These are phyloP conservation scores for Drosophila lutescens DNA, from an alignment of 2,888 invertebrate species.

Conservation along the genomic window DNA sequence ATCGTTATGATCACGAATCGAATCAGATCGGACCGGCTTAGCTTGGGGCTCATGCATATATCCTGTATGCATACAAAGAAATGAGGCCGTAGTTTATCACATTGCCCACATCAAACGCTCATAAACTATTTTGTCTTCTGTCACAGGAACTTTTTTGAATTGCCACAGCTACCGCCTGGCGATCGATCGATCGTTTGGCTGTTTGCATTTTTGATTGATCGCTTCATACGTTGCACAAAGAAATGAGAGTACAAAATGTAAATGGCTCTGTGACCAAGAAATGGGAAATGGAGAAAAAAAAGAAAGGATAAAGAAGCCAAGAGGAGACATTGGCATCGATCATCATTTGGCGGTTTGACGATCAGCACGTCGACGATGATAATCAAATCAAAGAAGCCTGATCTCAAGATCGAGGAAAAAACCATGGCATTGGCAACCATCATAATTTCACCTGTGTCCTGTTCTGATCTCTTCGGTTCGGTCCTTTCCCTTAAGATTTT, in stretches of 20 bases:
- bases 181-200: slow-evolving; percentile 34
- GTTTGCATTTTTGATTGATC: slow-evolving; percentile 83
- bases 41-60: slow-evolving; percentile 17
- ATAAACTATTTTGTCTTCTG: slow-evolving; percentile 80
- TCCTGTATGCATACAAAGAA: slow-evolving; percentile 34
- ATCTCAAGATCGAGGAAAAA: slow-evolving; percentile 19
- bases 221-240: slow-evolving; percentile 75
- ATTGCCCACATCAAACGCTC: slow-evolving; percentile 61
- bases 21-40: neutral
- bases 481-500: slow-evolving; percentile 32
- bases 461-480: slow-evolving; percentile 6
- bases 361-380: slow-evolving; percentile 60
- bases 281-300: slow-evolving; percentile 29
- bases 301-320: slow-evolving; percentile 24
- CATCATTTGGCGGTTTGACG: slow-evolving; percentile 73
- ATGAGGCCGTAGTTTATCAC: slow-evolving; percentile 65
- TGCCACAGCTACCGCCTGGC: slow-evolving; percentile 20
- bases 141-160: slow-evolving; percentile 64
- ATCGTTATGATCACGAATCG: slow-evolving; percentile 36
- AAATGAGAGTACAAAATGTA: slow-evolving; percentile 69
- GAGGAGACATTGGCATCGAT: slow-evolving; percentile 64
- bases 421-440: slow-evolving; percentile 59
- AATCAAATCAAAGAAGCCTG: slow-evolving; percentile 69
- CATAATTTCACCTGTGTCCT: slow-evolving; percentile 76
- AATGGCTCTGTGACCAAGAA: slow-evolving; percentile 43